Evolutionary conservation across 2,888 invertebrate species (phyloP), one percentile per base, ranked within the genome.

Genomic region (Apodemia hepburni): DNA sequence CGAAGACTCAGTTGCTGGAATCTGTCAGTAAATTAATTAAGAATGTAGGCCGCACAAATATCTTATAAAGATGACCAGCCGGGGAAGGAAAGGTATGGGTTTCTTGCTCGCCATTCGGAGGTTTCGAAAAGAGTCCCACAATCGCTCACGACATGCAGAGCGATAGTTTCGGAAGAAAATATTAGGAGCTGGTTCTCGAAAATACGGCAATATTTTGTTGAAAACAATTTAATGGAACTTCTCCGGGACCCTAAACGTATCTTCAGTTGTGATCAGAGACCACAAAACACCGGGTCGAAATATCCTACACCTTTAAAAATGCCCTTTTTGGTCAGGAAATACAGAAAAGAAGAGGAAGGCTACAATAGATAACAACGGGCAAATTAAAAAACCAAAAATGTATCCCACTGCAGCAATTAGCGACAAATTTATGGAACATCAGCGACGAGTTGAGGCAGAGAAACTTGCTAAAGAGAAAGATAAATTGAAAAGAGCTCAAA

Each of bases 41-140:
- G 65, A 68, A 65, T 61, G 64, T 72, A 58, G 49, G 66, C 29
- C 69, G 70, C 38, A 67, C 66, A 47, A 71, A 71, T 64, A n/a
- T 66, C 68, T 45, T 74, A 72, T 66, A 72, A 71, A 71, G 63
- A 70, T 66, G 71, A 69, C 63, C 59, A 66, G 18, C 71, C 71
- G 9, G 73, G 72, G 42, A 69, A 65, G 64, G 61, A 67, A 58
- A 72, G 71, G 73, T 69, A 65, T 60, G 11, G 45, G 27, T 51
- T 62, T 62, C 38, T 35, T 59, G 35, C 33, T 18, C 42, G 27
- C 29, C 59, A 62, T 38, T 51, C 62, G 17, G 49, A 18, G 9
- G 4, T 59, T 33, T n/a, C 51, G 18, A 59, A 62, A 59, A 47
- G 59, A 47, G 49, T 62, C 12, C 22, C 35, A 59, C 59, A 57